Percentiles rank a stretch among this genome's conserved stretches.
These are phyloP conservation scores for Illadopsis cleaveri DNA, from an alignment of 2,113 vertebrate genomes.

Conservation along the genomic window DNA sequence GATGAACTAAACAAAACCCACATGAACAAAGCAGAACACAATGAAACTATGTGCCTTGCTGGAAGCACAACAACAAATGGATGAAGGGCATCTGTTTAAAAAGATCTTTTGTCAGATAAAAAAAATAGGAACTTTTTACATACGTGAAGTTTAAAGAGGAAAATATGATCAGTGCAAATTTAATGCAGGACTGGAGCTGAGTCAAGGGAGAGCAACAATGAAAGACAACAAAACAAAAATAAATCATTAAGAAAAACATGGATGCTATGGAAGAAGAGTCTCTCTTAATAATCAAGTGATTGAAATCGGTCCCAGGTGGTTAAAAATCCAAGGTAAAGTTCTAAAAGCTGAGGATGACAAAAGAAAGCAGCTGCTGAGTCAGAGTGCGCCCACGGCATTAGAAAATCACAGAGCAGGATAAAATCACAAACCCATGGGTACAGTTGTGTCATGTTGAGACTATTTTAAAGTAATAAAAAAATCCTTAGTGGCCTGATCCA, in stretches of 20 bases:
- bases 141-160: neutral
- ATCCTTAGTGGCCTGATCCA: constrained; percentile 13
- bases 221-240: neutral
- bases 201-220: neutral
- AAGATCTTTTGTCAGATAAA: constrained; percentile 6
- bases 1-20: constrained; percentile 21
- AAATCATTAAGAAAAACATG: neutral
- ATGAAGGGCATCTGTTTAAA: constrained; percentile 4
- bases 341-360: constrained; percentile 9
- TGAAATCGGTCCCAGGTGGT: constrained; percentile 48
- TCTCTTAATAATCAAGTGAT: constrained; percentile 33
- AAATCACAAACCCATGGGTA: neutral
- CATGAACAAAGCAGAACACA: neutral
- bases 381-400: neutral
- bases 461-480: constrained; percentile 25
- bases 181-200: neutral
- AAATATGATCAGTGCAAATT: neutral
- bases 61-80: neutral
- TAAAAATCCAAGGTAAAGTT: constrained; percentile 44
- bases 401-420: constrained; percentile 11
- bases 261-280: constrained; percentile 32
- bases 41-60: neutral
- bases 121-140: constrained; percentile 30
- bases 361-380: constrained; percentile 15
- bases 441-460: neutral